These are phyloP conservation scores for Pandemis cinnamomeana DNA, from an alignment of 2,888 invertebrate species.

Conservation along the genomic window DNA sequence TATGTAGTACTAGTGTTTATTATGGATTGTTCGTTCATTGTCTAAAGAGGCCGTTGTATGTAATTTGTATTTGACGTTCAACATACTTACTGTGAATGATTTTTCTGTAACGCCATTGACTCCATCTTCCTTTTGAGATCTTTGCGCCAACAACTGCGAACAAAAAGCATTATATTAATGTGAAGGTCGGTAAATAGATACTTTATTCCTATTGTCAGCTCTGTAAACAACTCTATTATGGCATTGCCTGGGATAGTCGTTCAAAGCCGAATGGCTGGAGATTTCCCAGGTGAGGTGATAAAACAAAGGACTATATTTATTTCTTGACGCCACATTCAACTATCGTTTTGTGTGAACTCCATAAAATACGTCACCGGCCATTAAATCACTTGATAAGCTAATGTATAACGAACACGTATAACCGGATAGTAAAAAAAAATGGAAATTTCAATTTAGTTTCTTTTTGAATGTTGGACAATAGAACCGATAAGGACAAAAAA, in stretches of 20 bases:
- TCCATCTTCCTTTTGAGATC: slow-evolving; percentile 88
- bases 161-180: slow-evolving; percentile 37
- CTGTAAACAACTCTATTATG: neutral
- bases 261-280: too few relatives aligned
- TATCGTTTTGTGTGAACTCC: neutral
- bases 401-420: neutral
- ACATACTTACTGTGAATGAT: slow-evolving; percentile 84
- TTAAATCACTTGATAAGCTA: neutral
- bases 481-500: neutral
- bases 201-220: neutral
- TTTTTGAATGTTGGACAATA: neutral
- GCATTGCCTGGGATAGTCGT: neutral
- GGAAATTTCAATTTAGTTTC: too few relatives aligned
- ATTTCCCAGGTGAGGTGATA: neutral
- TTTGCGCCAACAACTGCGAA: slow-evolving; percentile 88
- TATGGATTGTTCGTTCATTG: too few relatives aligned
- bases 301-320: neutral
- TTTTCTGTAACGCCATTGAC: slow-evolving; percentile 88
- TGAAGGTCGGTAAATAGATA: neutral
- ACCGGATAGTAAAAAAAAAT: too few relatives aligned
- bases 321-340: neutral
- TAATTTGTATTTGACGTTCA: too few relatives aligned
- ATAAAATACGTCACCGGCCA: neutral
- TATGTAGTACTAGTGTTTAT: too few relatives aligned
- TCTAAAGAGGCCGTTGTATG: too few relatives aligned